phyloP scores from a whole-genome alignment of 2,113 vertebrate species.

The Coregonus clupeaformis region DNA sequence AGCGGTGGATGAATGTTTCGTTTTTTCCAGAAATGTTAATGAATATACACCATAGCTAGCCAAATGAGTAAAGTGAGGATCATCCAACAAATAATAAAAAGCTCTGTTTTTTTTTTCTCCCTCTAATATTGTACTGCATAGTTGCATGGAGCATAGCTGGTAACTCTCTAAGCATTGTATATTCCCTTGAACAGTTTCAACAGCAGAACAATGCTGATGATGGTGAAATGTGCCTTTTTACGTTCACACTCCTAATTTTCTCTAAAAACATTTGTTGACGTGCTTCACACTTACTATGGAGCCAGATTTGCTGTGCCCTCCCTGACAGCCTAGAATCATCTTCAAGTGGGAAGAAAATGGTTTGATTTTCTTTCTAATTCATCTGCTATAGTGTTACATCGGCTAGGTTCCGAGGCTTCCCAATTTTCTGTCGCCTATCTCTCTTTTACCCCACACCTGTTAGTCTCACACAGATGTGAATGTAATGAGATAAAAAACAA shows the following conservation, averaged over 20 bases:
- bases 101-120: background rate
- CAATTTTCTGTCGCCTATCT: constrained; percentile 70
- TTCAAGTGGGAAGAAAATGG: background rate
- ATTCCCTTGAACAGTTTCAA: no score
- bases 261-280: background rate
- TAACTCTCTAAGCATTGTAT: no score
- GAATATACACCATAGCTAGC: background rate
- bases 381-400: constrained; percentile 68
- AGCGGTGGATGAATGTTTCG: background rate
- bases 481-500: constrained; percentile 67
- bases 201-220: background rate
- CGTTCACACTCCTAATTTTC: background rate
- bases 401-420: constrained; percentile 72
- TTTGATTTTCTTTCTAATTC: constrained; percentile 68
- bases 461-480: constrained; percentile 80
- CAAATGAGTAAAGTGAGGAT: background rate
- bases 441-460: constrained; percentile 89
- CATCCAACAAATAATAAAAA: no score
- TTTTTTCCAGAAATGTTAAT: background rate
- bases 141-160: background rate
- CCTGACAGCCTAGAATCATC: background rate
- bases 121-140: background rate
- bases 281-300: background rate
- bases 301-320: background rate
- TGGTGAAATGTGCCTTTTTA: background rate